phyloP scores from a whole-genome alignment of 2,888 invertebrate species.

The Eupsilia transversa region DNA sequence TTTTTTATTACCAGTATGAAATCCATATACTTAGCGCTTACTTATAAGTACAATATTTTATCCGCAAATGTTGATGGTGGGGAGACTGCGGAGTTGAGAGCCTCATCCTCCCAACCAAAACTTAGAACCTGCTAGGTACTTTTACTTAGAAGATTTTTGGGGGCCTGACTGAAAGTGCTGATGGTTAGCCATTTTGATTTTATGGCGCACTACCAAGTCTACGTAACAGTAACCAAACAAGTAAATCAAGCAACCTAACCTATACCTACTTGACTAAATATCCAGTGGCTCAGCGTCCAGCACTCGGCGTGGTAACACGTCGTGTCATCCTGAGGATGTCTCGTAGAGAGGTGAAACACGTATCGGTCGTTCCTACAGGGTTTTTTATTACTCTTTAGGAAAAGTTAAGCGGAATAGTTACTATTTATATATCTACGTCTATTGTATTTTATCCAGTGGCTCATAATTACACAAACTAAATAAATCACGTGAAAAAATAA shows the following conservation, averaged over 20 bases:
- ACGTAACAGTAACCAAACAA: background rate
- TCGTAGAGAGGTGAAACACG: no score
- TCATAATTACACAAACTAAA: background rate
- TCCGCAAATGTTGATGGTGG: background rate
- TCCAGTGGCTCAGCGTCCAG: background rate
- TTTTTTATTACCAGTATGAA: conserved; percentile 1
- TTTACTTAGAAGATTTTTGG: background rate
- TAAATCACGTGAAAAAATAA: conserved; percentile 15
- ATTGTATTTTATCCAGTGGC: background rate
- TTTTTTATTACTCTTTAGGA: no score
- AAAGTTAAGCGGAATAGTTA: no score
- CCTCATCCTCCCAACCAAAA: background rate
- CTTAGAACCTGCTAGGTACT: background rate
- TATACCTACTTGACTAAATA: background rate
- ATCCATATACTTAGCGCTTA: background rate
- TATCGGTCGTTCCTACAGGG: no score
- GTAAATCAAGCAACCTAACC: no score
- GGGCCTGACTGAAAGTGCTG: background rate
- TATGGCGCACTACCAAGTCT: background rate
- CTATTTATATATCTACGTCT: no score
- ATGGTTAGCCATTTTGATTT: background rate
- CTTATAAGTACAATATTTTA: background rate
- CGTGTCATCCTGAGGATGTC: no score
- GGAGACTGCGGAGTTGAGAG: background rate
- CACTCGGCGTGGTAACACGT: no score